These are phyloP conservation scores for Neostethus bicornis DNA, from an alignment of 2,797 vertebrate species.

Conservation along the genomic window DNA sequence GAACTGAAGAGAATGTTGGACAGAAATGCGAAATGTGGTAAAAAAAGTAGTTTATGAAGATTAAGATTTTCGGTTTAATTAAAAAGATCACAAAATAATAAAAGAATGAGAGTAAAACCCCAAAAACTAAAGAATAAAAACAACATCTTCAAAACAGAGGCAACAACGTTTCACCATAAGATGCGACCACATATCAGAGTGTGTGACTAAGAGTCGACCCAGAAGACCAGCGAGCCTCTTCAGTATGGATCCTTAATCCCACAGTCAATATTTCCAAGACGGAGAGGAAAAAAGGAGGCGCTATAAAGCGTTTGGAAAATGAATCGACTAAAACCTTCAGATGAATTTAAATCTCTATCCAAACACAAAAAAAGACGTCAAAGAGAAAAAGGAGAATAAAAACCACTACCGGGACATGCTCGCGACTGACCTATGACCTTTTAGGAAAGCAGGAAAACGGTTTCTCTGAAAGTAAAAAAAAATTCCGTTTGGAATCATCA, in stretches of 20 bases:
- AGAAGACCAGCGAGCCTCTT: constrained; percentile 16
- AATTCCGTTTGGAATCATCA: background rate
- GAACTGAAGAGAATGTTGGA: constrained; percentile 33
- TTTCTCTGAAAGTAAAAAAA: background rate
- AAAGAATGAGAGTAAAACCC: background rate
- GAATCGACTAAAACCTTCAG: background rate
- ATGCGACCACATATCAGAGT: constrained; percentile 11
- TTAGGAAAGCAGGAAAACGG: background rate
- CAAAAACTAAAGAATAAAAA: background rate
- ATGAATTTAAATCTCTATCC: constrained; percentile 14
- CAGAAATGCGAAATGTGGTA: constrained; percentile 13
- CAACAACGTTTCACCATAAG: background rate
- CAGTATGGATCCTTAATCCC: constrained; percentile 24
- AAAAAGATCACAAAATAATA: background rate
- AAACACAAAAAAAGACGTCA: background rate
- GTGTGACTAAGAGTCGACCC: constrained; percentile 34
- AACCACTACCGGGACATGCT: background rate
- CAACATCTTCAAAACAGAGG: background rate
- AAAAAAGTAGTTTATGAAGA: background rate
- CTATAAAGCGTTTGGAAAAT: background rate
- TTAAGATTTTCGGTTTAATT: background rate
- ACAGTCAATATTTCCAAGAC: constrained; percentile 31
- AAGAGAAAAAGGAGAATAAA: background rate
- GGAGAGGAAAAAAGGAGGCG: constrained; percentile 8
- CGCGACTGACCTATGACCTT: constrained; percentile 54